Conservation (phyloP, 2,797 vertebrate species). For the Vireo griseus region DNA sequence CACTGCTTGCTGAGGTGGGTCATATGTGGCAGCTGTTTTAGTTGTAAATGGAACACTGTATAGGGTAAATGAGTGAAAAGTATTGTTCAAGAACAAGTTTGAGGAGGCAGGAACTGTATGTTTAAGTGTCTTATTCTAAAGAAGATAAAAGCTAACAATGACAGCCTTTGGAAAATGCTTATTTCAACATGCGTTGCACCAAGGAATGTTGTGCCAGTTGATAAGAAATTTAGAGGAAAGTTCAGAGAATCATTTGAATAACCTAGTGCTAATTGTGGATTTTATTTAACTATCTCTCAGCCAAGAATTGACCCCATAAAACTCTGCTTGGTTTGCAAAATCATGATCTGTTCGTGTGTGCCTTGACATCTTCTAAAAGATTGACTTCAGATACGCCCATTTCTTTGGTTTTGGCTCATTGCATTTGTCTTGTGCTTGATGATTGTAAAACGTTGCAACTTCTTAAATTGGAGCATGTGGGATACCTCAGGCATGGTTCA, state of each 20-base stretch:
- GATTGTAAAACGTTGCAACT: neutral
- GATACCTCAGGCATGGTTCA: neutral
- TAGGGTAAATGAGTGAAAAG: neutral
- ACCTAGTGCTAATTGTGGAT: neutral
- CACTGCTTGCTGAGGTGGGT: neutral
- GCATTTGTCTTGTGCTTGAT: neutral
- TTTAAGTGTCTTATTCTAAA: neutral
- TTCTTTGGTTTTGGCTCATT: neutral
- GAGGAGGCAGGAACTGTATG: neutral
- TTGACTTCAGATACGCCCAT: neutral
- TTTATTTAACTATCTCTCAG: slow-evolving; percentile 2
- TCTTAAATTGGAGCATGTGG: neutral
- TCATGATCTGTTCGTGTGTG: neutral
- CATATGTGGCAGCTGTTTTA: neutral
- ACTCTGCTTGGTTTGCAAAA: neutral
- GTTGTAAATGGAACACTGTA: neutral
- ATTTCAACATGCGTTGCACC: neutral
- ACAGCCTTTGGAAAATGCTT: neutral
- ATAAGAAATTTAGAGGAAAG: neutral
- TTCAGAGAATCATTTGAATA: neutral
- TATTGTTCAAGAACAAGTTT: neutral
- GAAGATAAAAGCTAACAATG: neutral
- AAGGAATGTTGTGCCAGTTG: neutral
- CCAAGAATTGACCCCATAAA: neutral
- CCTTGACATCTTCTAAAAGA: neutral